Percentiles rank a stretch among this genome's conserved stretches.
These are phyloP conservation scores for Polypterus senegalus DNA, from an alignment of 2,113 vertebrate species.

Conservation along the genomic window DNA sequence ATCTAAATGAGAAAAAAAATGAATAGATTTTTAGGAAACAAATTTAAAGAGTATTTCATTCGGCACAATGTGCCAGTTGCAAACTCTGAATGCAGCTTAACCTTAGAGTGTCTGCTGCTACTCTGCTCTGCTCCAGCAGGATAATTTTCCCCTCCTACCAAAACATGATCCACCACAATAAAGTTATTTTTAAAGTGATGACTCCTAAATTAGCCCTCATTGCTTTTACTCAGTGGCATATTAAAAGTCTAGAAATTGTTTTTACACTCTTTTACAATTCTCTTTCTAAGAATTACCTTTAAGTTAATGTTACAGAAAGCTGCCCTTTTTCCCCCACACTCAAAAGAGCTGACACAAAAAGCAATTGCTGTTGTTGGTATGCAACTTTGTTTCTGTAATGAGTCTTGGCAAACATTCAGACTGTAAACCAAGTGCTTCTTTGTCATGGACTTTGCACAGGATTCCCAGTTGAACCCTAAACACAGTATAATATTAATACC, in stretches of 20 bases:
- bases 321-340: no score
- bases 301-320: constrained; percentile 22
- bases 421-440: constrained; percentile 36
- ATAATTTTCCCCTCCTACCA: constrained; percentile 54
- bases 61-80: constrained; percentile 30
- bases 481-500: constrained; percentile 11
- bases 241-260: constrained; percentile 19
- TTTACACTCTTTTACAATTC: background rate
- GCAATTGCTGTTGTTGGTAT: constrained; percentile 22
- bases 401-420: constrained; percentile 28
- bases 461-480: constrained; percentile 32
- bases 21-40: constrained; percentile 24
- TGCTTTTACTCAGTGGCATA: constrained; percentile 21
- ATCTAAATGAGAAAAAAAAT: constrained; percentile 40
- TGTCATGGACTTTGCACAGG: constrained; percentile 36
- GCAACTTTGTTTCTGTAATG: constrained; percentile 27
- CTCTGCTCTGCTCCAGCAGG: constrained; percentile 38
- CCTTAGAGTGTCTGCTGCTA: constrained; percentile 35
- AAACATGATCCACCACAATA: constrained; percentile 54
- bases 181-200: constrained; percentile 57
- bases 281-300: constrained; percentile 19
- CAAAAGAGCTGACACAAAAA: constrained; percentile 21
- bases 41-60: constrained; percentile 1
- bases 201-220: constrained; percentile 32
- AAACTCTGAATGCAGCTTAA: constrained; percentile 24